Percentiles rank a stretch among this genome's conserved stretches.
Conservation (phyloP, 2,797 vertebrate genomes). For the Leptatherina wallacei region DNA sequence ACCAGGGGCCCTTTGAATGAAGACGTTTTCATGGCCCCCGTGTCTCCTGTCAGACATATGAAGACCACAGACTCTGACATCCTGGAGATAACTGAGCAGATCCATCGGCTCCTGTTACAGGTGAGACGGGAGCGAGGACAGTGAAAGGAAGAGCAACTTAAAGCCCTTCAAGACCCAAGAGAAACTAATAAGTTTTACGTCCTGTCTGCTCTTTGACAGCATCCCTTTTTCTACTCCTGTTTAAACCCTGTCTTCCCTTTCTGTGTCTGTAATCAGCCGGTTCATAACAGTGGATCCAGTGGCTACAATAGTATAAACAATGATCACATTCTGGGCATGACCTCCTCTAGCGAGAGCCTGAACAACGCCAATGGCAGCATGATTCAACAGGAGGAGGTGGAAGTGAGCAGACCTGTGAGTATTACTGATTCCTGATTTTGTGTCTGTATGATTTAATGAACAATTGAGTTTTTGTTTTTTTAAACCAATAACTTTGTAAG, state of each 20-base stretch:
- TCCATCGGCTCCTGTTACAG: slow-evolving; percentile 92
- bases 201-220: background rate
- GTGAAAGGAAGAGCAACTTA: background rate
- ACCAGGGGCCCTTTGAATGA: slow-evolving; percentile 94
- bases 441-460: background rate
- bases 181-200: background rate
- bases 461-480: background rate
- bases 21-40: slow-evolving; percentile 88
- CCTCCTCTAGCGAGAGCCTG: slow-evolving; percentile 91
- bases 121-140: slow-evolving; percentile 69
- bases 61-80: slow-evolving; percentile 85
- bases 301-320: slow-evolving; percentile 91
- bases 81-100: slow-evolving; percentile 94
- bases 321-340: slow-evolving; percentile 87
- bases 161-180: background rate
- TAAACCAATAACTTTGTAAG: no score
- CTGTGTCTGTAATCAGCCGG: slow-evolving; percentile 82
- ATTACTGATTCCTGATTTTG: background rate
- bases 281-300: slow-evolving; percentile 91
- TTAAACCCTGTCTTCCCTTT: slow-evolving; percentile 11
- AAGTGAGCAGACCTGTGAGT: slow-evolving; percentile 85
- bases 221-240: background rate
- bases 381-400: slow-evolving; percentile 76
- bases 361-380: slow-evolving; percentile 79
- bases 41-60: slow-evolving; percentile 73